These are phyloP conservation scores for Phyllopteryx taeniolatus DNA, from an alignment of 2,113 vertebrate species.

Conservation along the genomic window DNA sequence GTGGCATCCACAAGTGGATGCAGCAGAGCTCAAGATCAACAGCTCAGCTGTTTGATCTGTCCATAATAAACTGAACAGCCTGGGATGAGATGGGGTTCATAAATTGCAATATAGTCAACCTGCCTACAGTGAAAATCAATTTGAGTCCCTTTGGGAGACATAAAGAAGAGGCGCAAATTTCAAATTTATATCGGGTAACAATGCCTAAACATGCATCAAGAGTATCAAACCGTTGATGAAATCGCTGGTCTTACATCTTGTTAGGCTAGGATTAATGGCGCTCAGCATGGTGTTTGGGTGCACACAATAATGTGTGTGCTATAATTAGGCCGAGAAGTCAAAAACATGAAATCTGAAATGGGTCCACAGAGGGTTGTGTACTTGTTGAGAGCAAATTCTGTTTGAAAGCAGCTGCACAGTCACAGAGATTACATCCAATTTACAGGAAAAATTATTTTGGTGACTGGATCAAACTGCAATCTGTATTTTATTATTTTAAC, in stretches of 20 bases:
- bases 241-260: conserved; percentile 25
- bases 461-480: conserved; percentile 1
- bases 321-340: conserved; percentile 54
- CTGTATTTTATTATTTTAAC: conserved; percentile 42
- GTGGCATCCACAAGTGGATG: neutral
- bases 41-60: conserved; percentile 1
- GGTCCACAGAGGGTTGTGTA: conserved; percentile 34
- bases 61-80: conserved; percentile 53
- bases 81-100: conserved; percentile 32
- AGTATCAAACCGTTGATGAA: conserved; percentile 17
- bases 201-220: conserved; percentile 19
- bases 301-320: conserved; percentile 18
- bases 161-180: conserved; percentile 47
- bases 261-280: conserved; percentile 36
- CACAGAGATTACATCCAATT: neutral
- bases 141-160: conserved; percentile 40
- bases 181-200: conserved; percentile 38
- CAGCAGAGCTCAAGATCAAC: neutral
- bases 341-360: conserved; percentile 23
- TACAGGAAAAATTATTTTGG: neutral
- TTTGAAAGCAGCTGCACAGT: conserved; percentile 38
- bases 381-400: conserved; percentile 41
- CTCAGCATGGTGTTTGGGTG: conserved; percentile 31
- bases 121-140: conserved; percentile 1
- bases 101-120: conserved; percentile 1